Evolutionary conservation across 92 coral and sea anemone species (phyloP).

Genomic region (Micromussa lordhowensis): DNA sequence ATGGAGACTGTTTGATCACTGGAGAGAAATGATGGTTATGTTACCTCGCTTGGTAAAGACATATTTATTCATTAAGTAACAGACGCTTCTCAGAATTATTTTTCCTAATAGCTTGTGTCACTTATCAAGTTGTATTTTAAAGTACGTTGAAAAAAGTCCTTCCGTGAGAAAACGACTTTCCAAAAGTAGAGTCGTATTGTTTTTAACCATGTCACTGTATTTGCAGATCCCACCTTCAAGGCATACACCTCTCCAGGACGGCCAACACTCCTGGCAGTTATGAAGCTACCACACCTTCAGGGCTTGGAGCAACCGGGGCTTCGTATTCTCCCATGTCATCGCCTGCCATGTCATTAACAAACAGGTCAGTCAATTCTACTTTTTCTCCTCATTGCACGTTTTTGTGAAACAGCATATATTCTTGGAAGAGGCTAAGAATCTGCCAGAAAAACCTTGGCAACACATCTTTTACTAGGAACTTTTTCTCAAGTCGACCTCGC

Average conservation of each 20-base stretch:
- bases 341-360: constrained; percentile 24
- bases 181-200: background rate
- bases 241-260: constrained; percentile 42
- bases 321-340: constrained; percentile 63
- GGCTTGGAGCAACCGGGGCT: constrained; percentile 56
- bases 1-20: background rate
- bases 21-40: no score
- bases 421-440: no score
- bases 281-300: constrained; percentile 71
- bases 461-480: background rate
- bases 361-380: constrained; percentile 23
- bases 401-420: no score
- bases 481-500: background rate
- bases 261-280: constrained; percentile 76
- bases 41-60: no score
- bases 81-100: no score
- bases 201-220: background rate
- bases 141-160: no score
- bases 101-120: no score
- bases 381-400: no score
- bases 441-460: background rate
- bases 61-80: no score
- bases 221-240: constrained; percentile 24
- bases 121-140: no score
- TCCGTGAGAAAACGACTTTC: background rate